Evolutionary conservation across 2,797 vertebrate species (phyloP), one percentile per base, ranked within the genome.

Genomic region (Loriculus beryllinus): DNA sequence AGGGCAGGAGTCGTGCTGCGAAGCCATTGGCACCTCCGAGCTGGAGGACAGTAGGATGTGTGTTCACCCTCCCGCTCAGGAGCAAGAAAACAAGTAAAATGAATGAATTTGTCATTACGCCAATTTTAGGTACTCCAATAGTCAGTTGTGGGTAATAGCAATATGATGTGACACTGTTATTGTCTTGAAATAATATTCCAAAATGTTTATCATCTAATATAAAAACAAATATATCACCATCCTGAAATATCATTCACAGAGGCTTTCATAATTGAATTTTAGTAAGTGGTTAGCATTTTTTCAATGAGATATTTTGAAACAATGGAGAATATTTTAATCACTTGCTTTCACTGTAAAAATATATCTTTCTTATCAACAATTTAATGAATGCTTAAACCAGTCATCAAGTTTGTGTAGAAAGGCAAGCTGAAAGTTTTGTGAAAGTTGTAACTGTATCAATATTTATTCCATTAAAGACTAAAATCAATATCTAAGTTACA

Each of bases 401-500:
- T 72, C 37, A 68, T 68, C 42, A 45, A 57, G 33, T 18, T 91
- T 52, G 54, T 16, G 9, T 35, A 13, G 40, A 84, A 90, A 92
- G 7, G 13, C 48, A 91, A 42, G 15, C 8, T 51, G 59, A 26
- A 82, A 79, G 71, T 92, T 85, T 70, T 19, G 67, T 70, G 54
- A 12, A 89, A 87, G n/a, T 76, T 82, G 15, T 15, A 62, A 25
- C 21, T 67, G 18, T 76, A 91, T 76, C 51, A 76, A 76, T 88
- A 86, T 79, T 95, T 92, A 85, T 28, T 51, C 42, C 64, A n/a
- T 67, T 91, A 89, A 82, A 89, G 35, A 67, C 26, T 67, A 63
- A 88, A 74, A 95, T 93, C 78, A 80, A 80, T 96, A 80, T 69
- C 23, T 37, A 85, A 74, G 51, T 87, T 51, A 54, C 60, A 87